Evolutionary conservation across 2,797 vertebrate genomes (phyloP).

Genomic region (Poliocrania exsul): DNA sequence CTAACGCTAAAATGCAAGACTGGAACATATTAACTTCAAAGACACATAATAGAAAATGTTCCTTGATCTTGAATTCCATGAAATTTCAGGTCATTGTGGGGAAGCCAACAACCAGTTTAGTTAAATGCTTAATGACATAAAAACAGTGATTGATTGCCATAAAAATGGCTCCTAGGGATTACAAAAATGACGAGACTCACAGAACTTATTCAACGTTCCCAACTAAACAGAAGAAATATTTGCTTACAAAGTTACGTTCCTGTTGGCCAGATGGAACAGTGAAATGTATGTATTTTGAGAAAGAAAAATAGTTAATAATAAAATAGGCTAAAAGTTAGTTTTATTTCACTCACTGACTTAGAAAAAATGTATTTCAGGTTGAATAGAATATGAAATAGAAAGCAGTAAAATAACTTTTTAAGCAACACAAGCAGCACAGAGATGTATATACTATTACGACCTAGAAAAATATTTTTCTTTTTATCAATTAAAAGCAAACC

Average conservation of each 20-base stretch:
- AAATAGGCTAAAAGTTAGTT: not conserved
- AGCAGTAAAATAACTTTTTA: not conserved
- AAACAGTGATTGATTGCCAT: constrained; percentile 56
- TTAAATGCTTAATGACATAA: constrained; percentile 58
- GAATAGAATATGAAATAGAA: not conserved
- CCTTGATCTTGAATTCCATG: constrained; percentile 71
- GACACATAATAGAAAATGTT: constrained; percentile 22
- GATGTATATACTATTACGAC: not conserved
- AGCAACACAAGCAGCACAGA: not conserved
- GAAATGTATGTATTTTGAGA: not conserved
- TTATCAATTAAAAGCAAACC: not conserved
- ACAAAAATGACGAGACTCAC: constrained; percentile 4
- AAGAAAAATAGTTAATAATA: not conserved
- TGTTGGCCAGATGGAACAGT: not conserved
- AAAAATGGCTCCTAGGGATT: constrained; percentile 51
- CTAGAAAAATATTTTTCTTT: not conserved
- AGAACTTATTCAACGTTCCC: not conserved
- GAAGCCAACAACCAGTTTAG: constrained; percentile 51
- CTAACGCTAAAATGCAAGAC: constrained; percentile 44
- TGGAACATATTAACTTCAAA: constrained; percentile 70
- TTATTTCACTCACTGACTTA: not conserved
- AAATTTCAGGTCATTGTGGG: constrained; percentile 64
- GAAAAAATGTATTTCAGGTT: not conserved
- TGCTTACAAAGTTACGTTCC: not conserved
- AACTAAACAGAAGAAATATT: not conserved